These are phyloP conservation scores for Abramis brama DNA, from an alignment of 2,113 vertebrate species.

Conservation along the genomic window DNA sequence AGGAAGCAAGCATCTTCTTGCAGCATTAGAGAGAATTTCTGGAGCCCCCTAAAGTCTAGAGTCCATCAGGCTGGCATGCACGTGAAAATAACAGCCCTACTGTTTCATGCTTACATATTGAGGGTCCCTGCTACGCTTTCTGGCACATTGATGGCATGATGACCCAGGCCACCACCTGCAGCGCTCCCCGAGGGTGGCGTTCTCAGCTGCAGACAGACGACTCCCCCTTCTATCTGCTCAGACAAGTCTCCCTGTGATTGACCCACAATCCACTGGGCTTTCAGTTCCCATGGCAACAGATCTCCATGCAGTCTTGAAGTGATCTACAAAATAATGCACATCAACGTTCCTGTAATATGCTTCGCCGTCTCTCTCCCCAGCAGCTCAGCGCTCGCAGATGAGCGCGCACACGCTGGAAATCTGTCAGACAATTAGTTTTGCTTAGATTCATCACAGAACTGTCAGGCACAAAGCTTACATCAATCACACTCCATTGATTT, in stretches of 20 bases:
- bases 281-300: conserved; percentile 63
- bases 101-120: conserved; percentile 43
- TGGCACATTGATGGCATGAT: conserved; percentile 50
- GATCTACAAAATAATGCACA: conserved; percentile 61
- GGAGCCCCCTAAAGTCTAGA: conserved; percentile 38
- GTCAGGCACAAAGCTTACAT: conserved; percentile 56
- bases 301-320: conserved; percentile 58
- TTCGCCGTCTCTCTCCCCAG: conserved; percentile 36
- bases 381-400: conserved; percentile 48
- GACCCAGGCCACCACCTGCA: conserved; percentile 55
- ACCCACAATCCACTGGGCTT: conserved; percentile 62
- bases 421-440: conserved; percentile 62
- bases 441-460: conserved; percentile 56
- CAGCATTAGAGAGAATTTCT: conserved; percentile 20
- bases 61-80: conserved; percentile 22
- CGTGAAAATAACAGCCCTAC: conserved; percentile 38
- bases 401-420: conserved; percentile 26
- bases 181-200: conserved; percentile 46
- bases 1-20: conserved; percentile 46
- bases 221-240: conserved; percentile 50
- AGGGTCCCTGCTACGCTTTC: conserved; percentile 27
- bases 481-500: conserved; percentile 56
- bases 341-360: conserved; percentile 50
- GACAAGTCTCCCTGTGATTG: conserved; percentile 57
- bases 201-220: conserved; percentile 55